These are phyloP conservation scores for Drosophila grimshawi DNA, from an alignment of 1,140 invertebrate genomes.

Conservation along the genomic window DNA sequence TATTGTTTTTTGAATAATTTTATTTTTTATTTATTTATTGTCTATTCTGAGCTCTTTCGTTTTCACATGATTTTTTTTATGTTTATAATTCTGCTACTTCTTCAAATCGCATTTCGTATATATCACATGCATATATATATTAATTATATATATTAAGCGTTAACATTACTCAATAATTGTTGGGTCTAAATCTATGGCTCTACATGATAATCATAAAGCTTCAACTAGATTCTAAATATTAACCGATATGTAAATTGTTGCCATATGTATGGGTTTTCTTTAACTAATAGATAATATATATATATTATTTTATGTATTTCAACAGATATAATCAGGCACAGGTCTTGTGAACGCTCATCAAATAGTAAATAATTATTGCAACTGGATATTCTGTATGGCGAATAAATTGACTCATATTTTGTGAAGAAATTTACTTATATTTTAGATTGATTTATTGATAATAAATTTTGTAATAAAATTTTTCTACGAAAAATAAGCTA, in stretches of 20 bases:
- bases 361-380: neutral
- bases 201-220: constrained; percentile 33
- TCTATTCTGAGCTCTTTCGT: constrained; percentile 5
- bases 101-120: constrained; percentile 74
- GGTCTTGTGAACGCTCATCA: neutral
- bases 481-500: too few species aligned
- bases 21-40: neutral
- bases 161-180: constrained; percentile 73
- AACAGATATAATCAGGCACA: neutral
- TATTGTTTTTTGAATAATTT: too few species aligned
- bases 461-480: too few species aligned
- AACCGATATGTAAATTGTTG: constrained; percentile 71
- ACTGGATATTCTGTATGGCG: neutral
- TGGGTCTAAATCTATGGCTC: constrained; percentile 54
- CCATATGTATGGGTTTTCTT: constrained; percentile 63
- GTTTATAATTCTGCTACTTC: constrained; percentile 55
- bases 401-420: too few species aligned
- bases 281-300: constrained; percentile 47
- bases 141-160: constrained; percentile 71
- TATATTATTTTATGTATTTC: constrained; percentile 11
- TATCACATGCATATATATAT: constrained; percentile 81
- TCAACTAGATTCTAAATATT: constrained; percentile 56
- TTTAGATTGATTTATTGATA: too few species aligned
- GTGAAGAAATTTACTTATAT: too few species aligned
- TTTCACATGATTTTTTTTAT: constrained; percentile 25